These are phyloP conservation scores for Hippopotamus amphibius DNA, from an alignment of 2,113 vertebrate species.

Conservation along the genomic window DNA sequence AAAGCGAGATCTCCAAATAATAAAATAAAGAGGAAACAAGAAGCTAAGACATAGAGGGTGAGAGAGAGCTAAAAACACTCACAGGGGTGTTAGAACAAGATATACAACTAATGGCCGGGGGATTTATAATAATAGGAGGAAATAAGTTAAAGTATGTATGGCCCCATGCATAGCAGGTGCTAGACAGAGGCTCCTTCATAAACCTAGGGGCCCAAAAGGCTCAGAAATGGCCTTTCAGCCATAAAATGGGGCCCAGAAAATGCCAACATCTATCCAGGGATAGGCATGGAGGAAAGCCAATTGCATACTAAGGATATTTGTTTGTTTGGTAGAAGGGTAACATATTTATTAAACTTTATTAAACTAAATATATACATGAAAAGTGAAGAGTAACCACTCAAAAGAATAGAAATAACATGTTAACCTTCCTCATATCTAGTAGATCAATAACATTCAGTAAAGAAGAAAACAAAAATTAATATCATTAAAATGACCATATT, in stretches of 20 bases:
- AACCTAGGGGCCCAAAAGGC: background rate
- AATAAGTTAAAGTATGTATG: background rate
- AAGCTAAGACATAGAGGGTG: background rate
- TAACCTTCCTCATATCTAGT: background rate
- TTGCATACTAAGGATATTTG: background rate
- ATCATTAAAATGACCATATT: background rate
- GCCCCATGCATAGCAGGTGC: too few species aligned
- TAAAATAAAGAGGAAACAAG: background rate
- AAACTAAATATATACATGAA: background rate
- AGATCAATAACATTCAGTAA: background rate
- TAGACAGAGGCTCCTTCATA: background rate
- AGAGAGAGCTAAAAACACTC: background rate
- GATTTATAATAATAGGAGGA: background rate
- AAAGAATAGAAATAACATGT: background rate
- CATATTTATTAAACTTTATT: background rate
- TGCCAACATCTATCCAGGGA: background rate
- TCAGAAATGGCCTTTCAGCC: background rate
- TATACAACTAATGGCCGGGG: background rate
- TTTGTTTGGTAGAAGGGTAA: background rate
- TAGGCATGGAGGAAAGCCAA: background rate
- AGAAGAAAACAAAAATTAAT: background rate
- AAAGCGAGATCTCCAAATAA: background rate
- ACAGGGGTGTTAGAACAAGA: background rate
- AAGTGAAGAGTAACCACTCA: background rate
- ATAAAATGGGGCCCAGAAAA: background rate